phyloP scores from a whole-genome alignment of 2,113 vertebrate genomes.

The Balaeniceps rex region DNA sequence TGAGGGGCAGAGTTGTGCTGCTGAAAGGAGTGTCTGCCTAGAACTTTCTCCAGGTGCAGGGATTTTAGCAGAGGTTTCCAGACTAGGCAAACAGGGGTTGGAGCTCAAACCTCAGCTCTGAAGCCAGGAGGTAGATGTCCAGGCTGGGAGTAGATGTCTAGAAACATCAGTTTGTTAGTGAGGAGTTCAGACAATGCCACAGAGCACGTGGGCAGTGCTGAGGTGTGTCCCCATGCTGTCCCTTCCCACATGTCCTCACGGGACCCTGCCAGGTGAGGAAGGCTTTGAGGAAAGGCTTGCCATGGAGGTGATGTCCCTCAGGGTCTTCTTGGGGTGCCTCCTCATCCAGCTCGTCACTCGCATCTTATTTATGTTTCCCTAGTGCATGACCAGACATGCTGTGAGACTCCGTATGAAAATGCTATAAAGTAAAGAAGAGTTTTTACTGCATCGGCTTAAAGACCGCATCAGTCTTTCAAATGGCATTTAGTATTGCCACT shows the following conservation, averaged over 20 bases:
- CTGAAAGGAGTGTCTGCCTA: background rate
- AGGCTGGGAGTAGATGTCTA: background rate
- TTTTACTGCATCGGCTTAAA: background rate
- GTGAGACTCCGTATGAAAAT: background rate
- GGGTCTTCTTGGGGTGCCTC: background rate
- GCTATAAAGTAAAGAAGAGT: slow-evolving; percentile 11
- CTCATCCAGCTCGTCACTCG: background rate
- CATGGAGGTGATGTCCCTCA: background rate
- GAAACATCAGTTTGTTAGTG: background rate
- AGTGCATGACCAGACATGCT: background rate
- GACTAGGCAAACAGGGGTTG: background rate
- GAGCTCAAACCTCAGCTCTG: background rate
- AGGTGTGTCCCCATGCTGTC: accelerated
- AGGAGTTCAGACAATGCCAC: background rate
- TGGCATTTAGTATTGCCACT: slow-evolving; percentile 26
- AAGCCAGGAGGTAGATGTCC: background rate
- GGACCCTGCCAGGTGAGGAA: background rate
- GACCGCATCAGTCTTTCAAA: slow-evolving; percentile 56
- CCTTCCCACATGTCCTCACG: accelerated
- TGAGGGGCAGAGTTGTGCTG: background rate
- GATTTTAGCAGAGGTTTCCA: background rate
- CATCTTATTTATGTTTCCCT: slow-evolving; percentile 9
- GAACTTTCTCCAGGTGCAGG: background rate
- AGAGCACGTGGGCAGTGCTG: background rate
- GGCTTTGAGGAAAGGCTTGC: background rate